Evolutionary conservation across 37 sponge, comb jelly and placozoan species (phyloP).

Genomic region (Axinella damicornis): DNA sequence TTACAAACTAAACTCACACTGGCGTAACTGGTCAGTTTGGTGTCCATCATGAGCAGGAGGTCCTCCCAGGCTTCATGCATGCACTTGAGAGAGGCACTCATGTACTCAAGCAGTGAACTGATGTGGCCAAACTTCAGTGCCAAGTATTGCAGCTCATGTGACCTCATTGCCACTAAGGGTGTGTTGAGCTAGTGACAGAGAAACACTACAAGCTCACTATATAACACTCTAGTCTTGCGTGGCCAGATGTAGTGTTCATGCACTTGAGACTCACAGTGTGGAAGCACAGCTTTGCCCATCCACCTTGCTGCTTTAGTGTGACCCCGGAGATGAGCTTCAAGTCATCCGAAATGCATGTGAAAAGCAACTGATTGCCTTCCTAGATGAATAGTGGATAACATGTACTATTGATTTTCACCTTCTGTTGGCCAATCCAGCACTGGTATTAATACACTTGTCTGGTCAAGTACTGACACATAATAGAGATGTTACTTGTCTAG

Average conservation of each 20-base stretch:
- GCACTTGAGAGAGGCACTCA: constrained; percentile 25
- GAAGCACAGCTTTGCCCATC: not conserved
- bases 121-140: constrained; percentile 49
- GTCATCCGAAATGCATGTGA: constrained; percentile 29
- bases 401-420: not conserved
- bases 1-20: constrained; percentile 23
- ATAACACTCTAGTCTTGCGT: too few species aligned
- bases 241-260: not conserved
- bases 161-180: not conserved
- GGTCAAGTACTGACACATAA: too few species aligned
- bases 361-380: constrained; percentile 29
- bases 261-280: not conserved
- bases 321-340: constrained; percentile 19
- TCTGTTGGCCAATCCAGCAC: too few species aligned
- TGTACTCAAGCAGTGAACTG: constrained; percentile 51
- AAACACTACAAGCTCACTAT: too few species aligned
- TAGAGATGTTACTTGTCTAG: too few species aligned
- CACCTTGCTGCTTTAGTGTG: not conserved
- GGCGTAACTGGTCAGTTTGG: constrained; percentile 66
- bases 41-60: constrained; percentile 65
- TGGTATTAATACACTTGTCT: too few species aligned
- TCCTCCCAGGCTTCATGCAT: constrained; percentile 87
- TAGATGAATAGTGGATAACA: not conserved
- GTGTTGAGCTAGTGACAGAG: constrained; percentile 30
- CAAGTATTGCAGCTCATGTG: constrained; percentile 50